Conservation (phyloP, 2,888 invertebrate species). For the Magallana nippona region DNA sequence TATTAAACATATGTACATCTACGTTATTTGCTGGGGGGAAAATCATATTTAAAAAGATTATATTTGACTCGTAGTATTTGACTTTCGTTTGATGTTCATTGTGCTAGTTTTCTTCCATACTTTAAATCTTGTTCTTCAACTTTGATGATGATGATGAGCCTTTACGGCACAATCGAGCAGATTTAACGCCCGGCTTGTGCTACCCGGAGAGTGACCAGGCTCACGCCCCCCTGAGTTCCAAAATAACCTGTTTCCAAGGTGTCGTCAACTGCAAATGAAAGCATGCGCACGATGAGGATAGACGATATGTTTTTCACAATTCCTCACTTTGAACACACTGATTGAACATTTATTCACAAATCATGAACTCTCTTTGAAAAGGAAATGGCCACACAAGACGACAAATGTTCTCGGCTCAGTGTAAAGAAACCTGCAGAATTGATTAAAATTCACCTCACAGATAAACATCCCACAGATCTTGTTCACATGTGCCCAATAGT, state of each 20-base stretch:
- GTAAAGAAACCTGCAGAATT: slow-evolving; percentile 24
- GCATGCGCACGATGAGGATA: slow-evolving; percentile 2
- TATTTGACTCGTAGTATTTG: no score
- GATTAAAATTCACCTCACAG: slow-evolving; percentile 7
- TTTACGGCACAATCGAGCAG: not conserved
- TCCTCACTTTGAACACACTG: slow-evolving; percentile 40
- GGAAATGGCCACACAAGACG: slow-evolving; percentile 47
- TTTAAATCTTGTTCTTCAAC: not conserved
- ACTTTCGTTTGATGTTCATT: no score
- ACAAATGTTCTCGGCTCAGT: slow-evolving; percentile 24
- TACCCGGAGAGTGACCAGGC: not conserved
- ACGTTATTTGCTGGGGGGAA: no score
- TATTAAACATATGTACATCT: no score
- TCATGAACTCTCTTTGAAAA: slow-evolving; percentile 48
- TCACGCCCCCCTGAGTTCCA: not conserved
- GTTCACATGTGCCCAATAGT: no score
- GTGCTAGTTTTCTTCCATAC: no score
- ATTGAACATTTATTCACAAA: slow-evolving; percentile 47
- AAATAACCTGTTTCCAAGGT: slow-evolving; percentile 17
- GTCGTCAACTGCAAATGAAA: slow-evolving; percentile 6
- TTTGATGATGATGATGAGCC: not conserved
- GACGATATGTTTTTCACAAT: slow-evolving; percentile 43
- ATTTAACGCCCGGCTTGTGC: not conserved
- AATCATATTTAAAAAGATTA: no score
- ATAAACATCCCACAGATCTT: slow-evolving; percentile 13